Conservation (phyloP, 1,140 invertebrate genomes). For the Melipona quadrifasciata region DNA sequence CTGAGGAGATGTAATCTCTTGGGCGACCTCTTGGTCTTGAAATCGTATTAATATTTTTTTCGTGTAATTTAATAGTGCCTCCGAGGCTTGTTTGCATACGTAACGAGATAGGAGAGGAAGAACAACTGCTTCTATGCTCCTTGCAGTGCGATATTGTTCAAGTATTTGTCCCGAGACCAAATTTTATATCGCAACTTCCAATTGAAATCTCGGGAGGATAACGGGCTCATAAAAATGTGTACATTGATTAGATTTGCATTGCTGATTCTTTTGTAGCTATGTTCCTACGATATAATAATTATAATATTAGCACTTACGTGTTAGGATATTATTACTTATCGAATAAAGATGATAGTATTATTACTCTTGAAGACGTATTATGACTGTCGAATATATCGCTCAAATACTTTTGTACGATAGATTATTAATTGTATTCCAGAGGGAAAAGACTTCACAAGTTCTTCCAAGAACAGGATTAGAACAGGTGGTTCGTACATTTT, state of each 20-base stretch:
- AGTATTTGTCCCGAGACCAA: not conserved
- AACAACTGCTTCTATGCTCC: not conserved
- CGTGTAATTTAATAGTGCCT: not conserved
- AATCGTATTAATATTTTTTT: not conserved
- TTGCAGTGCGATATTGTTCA: not conserved
- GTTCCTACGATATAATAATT: conserved; percentile 18
- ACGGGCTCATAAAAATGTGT: not conserved
- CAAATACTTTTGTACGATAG: not conserved
- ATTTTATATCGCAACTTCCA: not conserved
- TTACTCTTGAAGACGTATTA: not conserved
- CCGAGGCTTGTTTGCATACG: not conserved
- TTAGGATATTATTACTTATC: conserved; percentile 13
- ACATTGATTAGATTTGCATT: not conserved
- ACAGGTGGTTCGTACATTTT: not conserved
- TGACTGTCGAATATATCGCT: not conserved
- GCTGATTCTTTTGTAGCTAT: not conserved
- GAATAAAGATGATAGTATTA: conserved; percentile 6
- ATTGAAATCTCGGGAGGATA: not conserved
- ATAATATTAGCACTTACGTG: conserved; percentile 7
- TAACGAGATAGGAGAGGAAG: no score
- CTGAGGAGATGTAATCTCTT: not conserved
- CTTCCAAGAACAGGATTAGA: not conserved
- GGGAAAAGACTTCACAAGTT: not conserved
- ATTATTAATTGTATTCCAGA: not conserved
- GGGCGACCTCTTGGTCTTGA: not conserved